Evolutionary conservation across 2,113 vertebrate species (phyloP).

Genomic region (Rhizomys pruinosus): DNA sequence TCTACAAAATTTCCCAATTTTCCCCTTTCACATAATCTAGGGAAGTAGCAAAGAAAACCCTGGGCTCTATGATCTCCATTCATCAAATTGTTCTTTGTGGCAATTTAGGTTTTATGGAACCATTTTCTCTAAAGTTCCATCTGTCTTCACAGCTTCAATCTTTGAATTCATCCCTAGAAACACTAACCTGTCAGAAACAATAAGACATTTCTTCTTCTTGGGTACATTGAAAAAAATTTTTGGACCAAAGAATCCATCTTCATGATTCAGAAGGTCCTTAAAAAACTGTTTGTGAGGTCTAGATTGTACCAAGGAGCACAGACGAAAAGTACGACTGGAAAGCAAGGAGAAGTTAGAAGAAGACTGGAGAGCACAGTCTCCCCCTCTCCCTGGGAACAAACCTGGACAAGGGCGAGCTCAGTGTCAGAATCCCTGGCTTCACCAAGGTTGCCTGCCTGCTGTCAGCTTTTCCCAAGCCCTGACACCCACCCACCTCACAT

Average conservation of each 20-base stretch:
- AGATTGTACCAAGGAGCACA: background rate
- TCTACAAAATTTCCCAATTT: constrained; percentile 23
- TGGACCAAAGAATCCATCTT: background rate
- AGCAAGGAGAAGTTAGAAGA: background rate
- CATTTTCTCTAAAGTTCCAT: constrained; percentile 17
- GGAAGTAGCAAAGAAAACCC: background rate
- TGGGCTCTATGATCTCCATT: background rate
- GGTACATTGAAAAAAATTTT: background rate
- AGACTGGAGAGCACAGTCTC: background rate
- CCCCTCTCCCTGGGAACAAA: background rate
- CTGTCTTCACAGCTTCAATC: background rate
- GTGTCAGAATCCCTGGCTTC: background rate
- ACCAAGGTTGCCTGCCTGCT: background rate
- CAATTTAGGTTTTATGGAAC: background rate
- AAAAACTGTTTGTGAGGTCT: background rate
- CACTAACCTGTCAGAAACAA: background rate
- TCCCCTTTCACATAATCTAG: background rate
- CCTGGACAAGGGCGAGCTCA: background rate
- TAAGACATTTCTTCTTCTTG: background rate
- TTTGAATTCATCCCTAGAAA: background rate
- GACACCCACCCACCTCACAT: no score
- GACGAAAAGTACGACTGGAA: background rate
- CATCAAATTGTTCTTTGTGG: background rate
- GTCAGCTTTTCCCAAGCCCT: background rate
- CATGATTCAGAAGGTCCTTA: background rate